Conservation (phyloP, 1,140 invertebrate genomes). For the Heterodera schachtii region DNA sequence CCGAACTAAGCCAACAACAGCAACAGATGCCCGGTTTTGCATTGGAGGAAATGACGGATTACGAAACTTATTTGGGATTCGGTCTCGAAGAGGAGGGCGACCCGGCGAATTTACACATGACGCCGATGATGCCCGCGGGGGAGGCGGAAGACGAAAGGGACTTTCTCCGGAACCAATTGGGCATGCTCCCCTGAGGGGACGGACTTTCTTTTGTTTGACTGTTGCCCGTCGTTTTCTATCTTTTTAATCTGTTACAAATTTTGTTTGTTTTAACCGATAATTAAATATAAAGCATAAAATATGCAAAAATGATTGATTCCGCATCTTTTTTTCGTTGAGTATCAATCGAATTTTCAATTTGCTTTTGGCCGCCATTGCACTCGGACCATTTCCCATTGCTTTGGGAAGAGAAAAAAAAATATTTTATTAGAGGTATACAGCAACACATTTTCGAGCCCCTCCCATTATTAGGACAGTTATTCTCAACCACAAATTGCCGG, state of each 20-base stretch:
- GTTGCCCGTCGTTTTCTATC: not conserved
- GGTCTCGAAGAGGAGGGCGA: not conserved
- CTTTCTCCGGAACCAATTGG: not conserved
- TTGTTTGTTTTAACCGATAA: not conserved
- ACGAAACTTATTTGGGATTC: not conserved
- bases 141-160: not conserved
- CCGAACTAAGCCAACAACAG: not conserved
- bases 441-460: no score
- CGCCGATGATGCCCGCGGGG: not conserved
- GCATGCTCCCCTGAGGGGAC: not conserved
- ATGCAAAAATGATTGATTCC: no score
- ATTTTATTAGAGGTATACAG: no score
- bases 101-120: not conserved
- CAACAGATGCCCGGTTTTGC: not conserved
- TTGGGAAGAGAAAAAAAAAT: not conserved
- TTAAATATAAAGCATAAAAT: not conserved
- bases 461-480: no score
- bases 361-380: slow-evolving; percentile 39
- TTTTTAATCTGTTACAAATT: not conserved
- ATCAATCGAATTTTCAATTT: no score
- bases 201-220: no score
- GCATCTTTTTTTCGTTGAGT: no score
- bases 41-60: not conserved
- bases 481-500: no score
- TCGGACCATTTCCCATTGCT: slow-evolving; percentile 46